Evolutionary conservation across 2,888 invertebrate genomes (phyloP), one percentile per base, ranked within the genome.

Genomic region (Harpagoxenus sublaevis): DNA sequence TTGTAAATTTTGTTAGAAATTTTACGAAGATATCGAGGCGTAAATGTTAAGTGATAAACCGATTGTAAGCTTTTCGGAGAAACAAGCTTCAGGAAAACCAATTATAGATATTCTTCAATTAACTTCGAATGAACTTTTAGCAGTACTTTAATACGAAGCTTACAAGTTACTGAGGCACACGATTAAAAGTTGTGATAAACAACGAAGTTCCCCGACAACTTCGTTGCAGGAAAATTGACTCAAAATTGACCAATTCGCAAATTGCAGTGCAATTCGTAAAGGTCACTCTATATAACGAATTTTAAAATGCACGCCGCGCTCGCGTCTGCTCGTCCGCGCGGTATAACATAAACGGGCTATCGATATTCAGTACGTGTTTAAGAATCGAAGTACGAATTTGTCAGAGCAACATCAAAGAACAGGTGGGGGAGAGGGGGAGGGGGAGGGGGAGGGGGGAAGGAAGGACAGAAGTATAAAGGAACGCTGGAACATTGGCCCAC

Each of bases 301-400:
- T 63, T 60, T 65, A 28, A 75, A 18, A 77, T 77, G 63, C 63
- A 39, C 39, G 23, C 1, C 51, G 39, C 51, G 63, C 23, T 23
- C 39, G n/a, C 51, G 28, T n/a, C 28, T 3, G 28, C 15, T 18
- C 35, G 55, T 28, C 66, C 45, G 39, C 23, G 53, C 35, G n/a
- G 45, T 2, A 55, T 65, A 74, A 83, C 65, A 74, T 83, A 83
- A 83, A 23, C 70, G 39, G 55, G 35, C 82, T n/a, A 83, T 83
- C 35, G 53, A 65, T 83, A 83, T 83, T 83, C 74, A 65, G 55
- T 23, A 23, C 74, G 82, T 53, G 70, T 70, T 10, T 23, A 55
- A 74, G 63, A 55, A 55, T 74, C 42, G 65, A 28, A 62, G 82
- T 63, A 65, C 23, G 65, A 65, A 74, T 65, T 83, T 55, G 63